phyloP scores from a whole-genome alignment of 2,797 vertebrate genomes.

The Orientallactaga sibirica region DNA sequence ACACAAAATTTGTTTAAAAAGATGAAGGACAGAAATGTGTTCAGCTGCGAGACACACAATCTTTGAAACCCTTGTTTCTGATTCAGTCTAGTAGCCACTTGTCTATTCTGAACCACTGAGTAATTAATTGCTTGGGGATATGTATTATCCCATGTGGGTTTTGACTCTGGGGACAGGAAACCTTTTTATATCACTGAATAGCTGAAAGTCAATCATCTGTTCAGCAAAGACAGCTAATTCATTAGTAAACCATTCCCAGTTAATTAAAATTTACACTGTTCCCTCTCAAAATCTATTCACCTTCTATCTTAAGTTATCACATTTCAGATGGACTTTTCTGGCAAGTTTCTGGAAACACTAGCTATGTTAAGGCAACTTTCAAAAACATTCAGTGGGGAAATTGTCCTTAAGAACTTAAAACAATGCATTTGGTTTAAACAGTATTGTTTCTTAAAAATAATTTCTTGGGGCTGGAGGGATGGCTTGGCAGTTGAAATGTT shows the following conservation, averaged over 20 bases:
- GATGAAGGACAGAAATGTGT: constrained; percentile 10
- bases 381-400: constrained; percentile 49
- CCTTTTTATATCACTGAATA: constrained; percentile 65
- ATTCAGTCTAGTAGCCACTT: constrained; percentile 71
- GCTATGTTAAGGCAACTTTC: background rate
- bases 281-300: background rate
- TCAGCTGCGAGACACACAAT: constrained; percentile 26
- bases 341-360: background rate
- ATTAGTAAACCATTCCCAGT: constrained; percentile 63
- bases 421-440: constrained; percentile 1
- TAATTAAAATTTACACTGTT: constrained; percentile 69
- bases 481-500: too few relatives aligned
- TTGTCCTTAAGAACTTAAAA: constrained; percentile 30
- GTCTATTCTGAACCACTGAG: constrained; percentile 61
- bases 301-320: background rate
- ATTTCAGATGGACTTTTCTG: constrained; percentile 70
- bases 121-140: constrained; percentile 70
- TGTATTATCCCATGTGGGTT: constrained; percentile 51
- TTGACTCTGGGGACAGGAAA: constrained; percentile 58
- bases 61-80: constrained; percentile 51
- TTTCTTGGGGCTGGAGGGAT: too few relatives aligned
- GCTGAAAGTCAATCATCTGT: constrained; percentile 59
- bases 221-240: constrained; percentile 60
- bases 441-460: background rate
- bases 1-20: constrained; percentile 37